phyloP scores from a whole-genome alignment of 2,113 vertebrate species.

The Festucalex cinctus region DNA sequence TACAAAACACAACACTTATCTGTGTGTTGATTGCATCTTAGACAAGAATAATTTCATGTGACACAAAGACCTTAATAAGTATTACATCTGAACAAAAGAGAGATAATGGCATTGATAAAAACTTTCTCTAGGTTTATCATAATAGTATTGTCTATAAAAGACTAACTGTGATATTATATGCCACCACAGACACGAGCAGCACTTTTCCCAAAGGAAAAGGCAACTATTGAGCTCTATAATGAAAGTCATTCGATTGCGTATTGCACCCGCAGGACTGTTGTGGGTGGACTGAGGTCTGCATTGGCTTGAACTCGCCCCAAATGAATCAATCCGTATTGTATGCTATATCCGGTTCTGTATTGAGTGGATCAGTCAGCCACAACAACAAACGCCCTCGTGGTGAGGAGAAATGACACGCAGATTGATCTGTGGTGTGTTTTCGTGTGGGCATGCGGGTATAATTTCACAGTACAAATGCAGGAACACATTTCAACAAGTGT shows the following conservation, averaged over 20 bases:
- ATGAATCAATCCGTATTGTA: conserved; percentile 34
- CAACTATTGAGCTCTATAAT: background rate
- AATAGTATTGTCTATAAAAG: background rate
- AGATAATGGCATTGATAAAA: no score
- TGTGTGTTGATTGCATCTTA: no score
- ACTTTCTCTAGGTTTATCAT: no score
- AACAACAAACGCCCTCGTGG: conserved; percentile 26
- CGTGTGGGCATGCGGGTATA: conserved; percentile 5
- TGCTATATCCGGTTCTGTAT: conserved; percentile 43
- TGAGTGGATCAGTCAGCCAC: conserved; percentile 34
- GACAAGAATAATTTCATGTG: background rate
- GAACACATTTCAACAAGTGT: background rate
- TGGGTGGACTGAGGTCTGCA: conserved; percentile 21
- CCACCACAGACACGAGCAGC: background rate
- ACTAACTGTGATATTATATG: background rate
- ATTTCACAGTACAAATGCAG: conserved; percentile 1
- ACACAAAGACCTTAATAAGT: background rate
- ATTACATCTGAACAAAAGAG: background rate
- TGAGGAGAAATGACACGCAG: conserved; percentile 40
- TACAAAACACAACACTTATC: no score
- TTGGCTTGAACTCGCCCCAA: conserved; percentile 36
- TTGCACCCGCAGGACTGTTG: background rate
- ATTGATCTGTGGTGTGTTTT: conserved; percentile 17
- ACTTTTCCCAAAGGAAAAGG: background rate
- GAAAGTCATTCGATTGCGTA: background rate